A percentile compares a stretch with the other conserved stretches of the same genome.
Conservation (phyloP, 2,113 vertebrate genomes). For the Columba janthina region DNA sequence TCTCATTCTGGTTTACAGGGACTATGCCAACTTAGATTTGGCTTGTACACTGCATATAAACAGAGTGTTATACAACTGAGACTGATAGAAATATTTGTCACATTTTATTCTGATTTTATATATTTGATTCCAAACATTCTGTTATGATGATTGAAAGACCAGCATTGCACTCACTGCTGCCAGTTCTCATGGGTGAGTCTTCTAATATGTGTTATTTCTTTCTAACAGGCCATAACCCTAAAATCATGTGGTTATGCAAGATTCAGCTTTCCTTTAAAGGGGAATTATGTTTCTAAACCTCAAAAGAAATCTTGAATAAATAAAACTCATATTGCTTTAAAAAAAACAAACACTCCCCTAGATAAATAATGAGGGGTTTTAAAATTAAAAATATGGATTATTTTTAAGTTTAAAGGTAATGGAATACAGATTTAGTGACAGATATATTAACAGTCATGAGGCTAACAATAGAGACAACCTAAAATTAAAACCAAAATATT, state of each 20-base stretch:
- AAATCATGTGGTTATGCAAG: not conserved
- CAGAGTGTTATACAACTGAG: not conserved
- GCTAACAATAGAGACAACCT: not conserved
- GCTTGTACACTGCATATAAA: not conserved
- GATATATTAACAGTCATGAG: not conserved
- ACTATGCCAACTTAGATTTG: not conserved
- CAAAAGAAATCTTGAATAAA: not conserved
- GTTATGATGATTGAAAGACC: not conserved
- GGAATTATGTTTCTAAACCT: not conserved
- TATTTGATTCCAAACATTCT: slow-evolving; percentile 10
- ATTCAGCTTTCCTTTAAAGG: slow-evolving; percentile 7
- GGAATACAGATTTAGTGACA: not conserved
- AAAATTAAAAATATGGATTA: not conserved
- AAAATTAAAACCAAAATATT: not conserved
- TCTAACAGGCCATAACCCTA: not conserved
- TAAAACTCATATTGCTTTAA: not conserved
- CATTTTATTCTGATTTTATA: slow-evolving; percentile 18
- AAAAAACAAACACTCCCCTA: fast-evolving
- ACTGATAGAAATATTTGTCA: slow-evolving; percentile 6
- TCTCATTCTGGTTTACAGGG: not conserved
- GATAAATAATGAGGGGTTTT: not conserved
- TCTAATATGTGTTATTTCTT: not conserved
- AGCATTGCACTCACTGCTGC: not conserved
- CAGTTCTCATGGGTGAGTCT: not conserved
- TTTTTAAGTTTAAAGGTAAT: not conserved